Evolutionary conservation across 2,113 vertebrate genomes (phyloP).

Genomic region (Cyanistes caeruleus): DNA sequence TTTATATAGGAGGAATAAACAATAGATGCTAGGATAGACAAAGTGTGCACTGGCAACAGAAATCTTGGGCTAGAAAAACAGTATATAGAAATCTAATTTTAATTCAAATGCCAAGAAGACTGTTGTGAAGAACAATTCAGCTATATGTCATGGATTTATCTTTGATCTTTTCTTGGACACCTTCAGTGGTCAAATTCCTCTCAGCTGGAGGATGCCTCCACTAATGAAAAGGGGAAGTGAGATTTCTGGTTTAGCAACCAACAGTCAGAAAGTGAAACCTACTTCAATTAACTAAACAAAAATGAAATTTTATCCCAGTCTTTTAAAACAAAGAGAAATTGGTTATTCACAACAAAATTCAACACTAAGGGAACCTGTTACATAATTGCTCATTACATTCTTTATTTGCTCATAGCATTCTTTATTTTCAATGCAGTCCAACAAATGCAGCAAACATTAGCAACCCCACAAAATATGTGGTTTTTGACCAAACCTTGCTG

Average conservation of each 20-base stretch:
- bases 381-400: not conserved
- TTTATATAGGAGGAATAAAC: constrained; percentile 5
- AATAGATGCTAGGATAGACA: not conserved
- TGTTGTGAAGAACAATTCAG: not conserved
- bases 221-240: not conserved
- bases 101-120: not conserved
- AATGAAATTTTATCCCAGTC: not conserved
- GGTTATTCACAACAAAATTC: not conserved
- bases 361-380: not conserved
- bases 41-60: not conserved
- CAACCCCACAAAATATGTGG: not conserved
- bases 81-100: not conserved
- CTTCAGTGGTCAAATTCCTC: not conserved
- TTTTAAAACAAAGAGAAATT: not conserved
- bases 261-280: not conserved
- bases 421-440: not conserved
- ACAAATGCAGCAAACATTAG: not conserved
- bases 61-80: not conserved
- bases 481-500: not conserved
- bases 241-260: not conserved
- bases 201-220: not conserved
- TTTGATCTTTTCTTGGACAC: not conserved
- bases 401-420: not conserved
- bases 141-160: not conserved
- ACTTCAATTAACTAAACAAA: not conserved